Percentiles rank a stretch among this genome's conserved stretches.
Conservation (phyloP, 2,888 invertebrate species). For the Baccha elongata region DNA sequence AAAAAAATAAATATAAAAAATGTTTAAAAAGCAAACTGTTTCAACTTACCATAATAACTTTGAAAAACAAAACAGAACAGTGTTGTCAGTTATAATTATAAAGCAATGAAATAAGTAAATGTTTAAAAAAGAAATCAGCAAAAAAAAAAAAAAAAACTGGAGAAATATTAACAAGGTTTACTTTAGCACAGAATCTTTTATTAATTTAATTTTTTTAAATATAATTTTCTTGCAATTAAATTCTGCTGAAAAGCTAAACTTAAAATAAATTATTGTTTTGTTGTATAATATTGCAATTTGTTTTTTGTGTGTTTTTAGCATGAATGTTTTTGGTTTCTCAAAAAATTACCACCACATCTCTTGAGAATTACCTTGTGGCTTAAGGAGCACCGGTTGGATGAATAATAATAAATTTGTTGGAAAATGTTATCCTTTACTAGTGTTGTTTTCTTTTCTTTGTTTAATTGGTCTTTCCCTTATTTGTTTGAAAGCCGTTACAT, state of each 20-base stretch:
- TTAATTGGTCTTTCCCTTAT: no score
- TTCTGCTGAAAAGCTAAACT: neutral
- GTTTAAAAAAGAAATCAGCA: conserved; percentile 44
- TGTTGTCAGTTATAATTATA: conserved; percentile 38
- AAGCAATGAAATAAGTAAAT: conserved; percentile 53
- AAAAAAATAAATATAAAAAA: conserved; percentile 41
- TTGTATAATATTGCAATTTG: conserved; percentile 37
- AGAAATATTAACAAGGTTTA: conserved; percentile 45
- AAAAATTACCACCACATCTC: neutral
- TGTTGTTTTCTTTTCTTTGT: no score
- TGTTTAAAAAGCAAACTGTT: conserved; percentile 36
- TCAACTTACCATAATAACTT: conserved; percentile 39
- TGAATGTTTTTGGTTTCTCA: neutral
- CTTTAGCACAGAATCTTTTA: conserved; percentile 34
- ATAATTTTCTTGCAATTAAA: conserved; percentile 12
- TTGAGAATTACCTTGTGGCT: neutral
- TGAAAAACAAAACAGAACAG: conserved; percentile 2
- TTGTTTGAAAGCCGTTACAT: no score
- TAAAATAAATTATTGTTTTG: conserved; percentile 51
- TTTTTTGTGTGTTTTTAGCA: conserved; percentile 38
- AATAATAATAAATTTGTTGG: no score
- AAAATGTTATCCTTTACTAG: no score
- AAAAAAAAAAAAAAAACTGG: conserved; percentile 41
- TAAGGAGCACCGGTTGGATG: neutral
- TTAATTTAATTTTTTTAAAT: conserved; percentile 12